Evolutionary conservation across 2,797 vertebrate species (phyloP).

Genomic region (Merluccius polli): DNA sequence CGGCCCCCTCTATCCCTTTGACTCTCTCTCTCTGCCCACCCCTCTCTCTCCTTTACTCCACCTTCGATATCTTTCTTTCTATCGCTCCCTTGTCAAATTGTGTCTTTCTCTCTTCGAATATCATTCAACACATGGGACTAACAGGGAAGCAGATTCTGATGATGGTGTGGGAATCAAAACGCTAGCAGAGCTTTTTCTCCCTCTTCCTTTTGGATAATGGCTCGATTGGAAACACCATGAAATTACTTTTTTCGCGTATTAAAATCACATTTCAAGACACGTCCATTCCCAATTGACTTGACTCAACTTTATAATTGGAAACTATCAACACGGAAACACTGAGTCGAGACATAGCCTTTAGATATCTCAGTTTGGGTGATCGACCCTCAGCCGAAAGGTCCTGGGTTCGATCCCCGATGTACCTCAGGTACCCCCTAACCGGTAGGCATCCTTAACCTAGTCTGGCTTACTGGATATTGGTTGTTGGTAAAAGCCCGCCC

Average conservation of each 20-base stretch:
- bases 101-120: conserved; percentile 19
- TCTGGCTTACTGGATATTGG: too few relatives aligned
- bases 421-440: too few relatives aligned
- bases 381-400: too few relatives aligned
- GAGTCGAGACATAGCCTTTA: too few relatives aligned
- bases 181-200: conserved; percentile 11
- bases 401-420: too few relatives aligned
- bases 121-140: conserved; percentile 15
- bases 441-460: too few relatives aligned
- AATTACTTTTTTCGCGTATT: not conserved
- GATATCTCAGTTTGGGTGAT: too few relatives aligned
- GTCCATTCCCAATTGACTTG: too few relatives aligned
- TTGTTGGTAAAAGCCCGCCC: too few relatives aligned
- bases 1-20: not conserved
- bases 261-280: not conserved
- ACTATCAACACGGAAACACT: too few relatives aligned
- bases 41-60: not conserved
- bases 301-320: too few relatives aligned
- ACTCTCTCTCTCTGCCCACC: not conserved
- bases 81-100: not conserved
- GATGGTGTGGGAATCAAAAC: conserved; percentile 22
- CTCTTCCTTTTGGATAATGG: conserved; percentile 20
- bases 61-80: not conserved
- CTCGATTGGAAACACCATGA: conserved; percentile 18
- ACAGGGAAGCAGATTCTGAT: not conserved